Evolutionary conservation across 2,888 invertebrate genomes (phyloP).

Genomic region (Rosalia funebris): DNA sequence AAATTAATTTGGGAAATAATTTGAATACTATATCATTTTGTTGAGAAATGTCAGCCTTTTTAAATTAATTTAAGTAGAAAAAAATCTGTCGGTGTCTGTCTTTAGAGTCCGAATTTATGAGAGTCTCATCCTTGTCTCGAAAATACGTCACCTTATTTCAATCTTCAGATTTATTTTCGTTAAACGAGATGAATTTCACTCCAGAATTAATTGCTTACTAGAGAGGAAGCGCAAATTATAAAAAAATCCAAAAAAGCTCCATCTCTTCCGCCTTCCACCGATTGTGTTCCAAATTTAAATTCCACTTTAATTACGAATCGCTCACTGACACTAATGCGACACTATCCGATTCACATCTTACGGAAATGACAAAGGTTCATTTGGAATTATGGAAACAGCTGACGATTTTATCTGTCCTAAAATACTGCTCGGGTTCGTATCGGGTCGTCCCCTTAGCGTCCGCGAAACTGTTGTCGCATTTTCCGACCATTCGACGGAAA

Average conservation of each 20-base stretch:
- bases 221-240: not conserved
- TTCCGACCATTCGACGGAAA: conserved; percentile 10
- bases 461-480: conserved; percentile 7
- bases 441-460: conserved; percentile 10
- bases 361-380: conserved; percentile 25
- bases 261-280: not conserved
- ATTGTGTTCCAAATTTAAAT: conserved; percentile 3
- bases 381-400: conserved; percentile 23
- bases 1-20: too few species aligned
- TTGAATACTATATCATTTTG: too few species aligned
- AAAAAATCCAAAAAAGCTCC: not conserved
- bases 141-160: not conserved
- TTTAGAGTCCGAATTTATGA: too few species aligned
- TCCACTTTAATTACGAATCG: conserved; percentile 20
- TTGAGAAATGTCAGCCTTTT: too few species aligned
- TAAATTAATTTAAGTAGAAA: too few species aligned
- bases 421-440: conserved; percentile 16
- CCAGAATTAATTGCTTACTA: not conserved
- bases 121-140: too few species aligned
- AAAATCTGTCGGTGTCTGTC: too few species aligned
- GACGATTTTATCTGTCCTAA: conserved; percentile 24
- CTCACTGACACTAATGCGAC: conserved; percentile 6
- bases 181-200: not conserved
- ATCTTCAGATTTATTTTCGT: not conserved
- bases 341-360: conserved; percentile 16